phyloP scores from a whole-genome alignment of 2,797 vertebrate genomes.

The Otus scops region DNA sequence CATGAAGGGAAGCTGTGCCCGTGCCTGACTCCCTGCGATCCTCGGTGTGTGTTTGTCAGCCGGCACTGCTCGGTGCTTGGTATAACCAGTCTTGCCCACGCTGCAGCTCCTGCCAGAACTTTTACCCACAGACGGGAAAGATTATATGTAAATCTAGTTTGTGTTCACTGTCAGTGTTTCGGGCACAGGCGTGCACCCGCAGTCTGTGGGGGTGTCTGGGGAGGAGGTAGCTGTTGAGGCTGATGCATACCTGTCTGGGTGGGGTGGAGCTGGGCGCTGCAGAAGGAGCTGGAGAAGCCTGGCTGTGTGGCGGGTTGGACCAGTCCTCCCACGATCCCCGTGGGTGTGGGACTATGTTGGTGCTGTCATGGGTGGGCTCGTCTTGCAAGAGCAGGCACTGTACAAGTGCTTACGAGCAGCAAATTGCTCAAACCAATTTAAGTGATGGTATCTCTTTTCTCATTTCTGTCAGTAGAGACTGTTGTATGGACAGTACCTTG shows the following conservation, averaged over 20 bases:
- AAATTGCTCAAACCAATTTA: background rate
- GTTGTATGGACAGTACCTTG: background rate
- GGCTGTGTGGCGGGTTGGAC: background rate
- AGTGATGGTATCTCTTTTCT: background rate
- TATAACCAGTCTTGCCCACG: background rate
- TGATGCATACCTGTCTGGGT: background rate
- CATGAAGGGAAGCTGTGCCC: fast-evolving
- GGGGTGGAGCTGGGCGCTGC: background rate
- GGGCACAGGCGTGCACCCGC: fast-evolving
- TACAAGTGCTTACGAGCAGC: background rate
- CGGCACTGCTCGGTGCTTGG: fast-evolving
- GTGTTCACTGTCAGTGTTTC: background rate
- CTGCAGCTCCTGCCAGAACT: background rate
- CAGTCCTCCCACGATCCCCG: background rate
- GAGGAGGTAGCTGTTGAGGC: background rate
- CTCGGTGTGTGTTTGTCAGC: too few relatives aligned
- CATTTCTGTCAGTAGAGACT: background rate
- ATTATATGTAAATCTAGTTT: fast-evolving
- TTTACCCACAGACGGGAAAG: background rate
- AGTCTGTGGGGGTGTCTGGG: fast-evolving
- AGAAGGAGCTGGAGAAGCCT: background rate
- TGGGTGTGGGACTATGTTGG: background rate
- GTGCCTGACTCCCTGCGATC: fast-evolving
- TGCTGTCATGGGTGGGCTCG: background rate
- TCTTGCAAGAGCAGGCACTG: background rate